phyloP scores from a whole-genome alignment of 35 echinoderm and acorn worm species.

The Stichopus chloronotus region DNA sequence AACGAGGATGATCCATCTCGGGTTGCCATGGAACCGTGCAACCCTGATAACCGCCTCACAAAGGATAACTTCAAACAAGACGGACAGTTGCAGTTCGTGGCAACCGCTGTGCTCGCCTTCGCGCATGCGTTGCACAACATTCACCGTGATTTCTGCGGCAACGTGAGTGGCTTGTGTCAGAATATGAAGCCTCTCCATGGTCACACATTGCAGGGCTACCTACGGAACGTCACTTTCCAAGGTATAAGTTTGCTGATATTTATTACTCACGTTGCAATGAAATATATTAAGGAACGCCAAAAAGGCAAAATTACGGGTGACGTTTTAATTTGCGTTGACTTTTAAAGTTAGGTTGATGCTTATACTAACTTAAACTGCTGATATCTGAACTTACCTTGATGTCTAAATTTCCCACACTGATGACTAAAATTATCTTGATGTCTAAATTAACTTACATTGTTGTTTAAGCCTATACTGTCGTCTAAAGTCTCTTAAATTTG shows the following conservation, averaged over 20 bases:
- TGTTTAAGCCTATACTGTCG: too few relatives aligned
- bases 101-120: conserved; percentile 80
- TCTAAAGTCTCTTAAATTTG: too few relatives aligned
- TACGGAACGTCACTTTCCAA: conserved; percentile 76
- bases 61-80: conserved; percentile 66
- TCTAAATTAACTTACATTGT: too few relatives aligned
- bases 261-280: too few relatives aligned
- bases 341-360: too few relatives aligned
- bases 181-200: conserved; percentile 76
- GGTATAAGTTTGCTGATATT: conserved; percentile 35
- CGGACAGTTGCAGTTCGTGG: conserved; percentile 80
- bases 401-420: too few relatives aligned
- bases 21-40: conserved; percentile 39
- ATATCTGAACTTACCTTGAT: too few relatives aligned
- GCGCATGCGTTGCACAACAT: conserved; percentile 83
- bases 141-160: conserved; percentile 69
- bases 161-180: conserved; percentile 56
- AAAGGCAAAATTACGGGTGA: too few relatives aligned
- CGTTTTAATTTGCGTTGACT: too few relatives aligned
- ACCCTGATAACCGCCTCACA: not conserved
- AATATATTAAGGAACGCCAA: too few relatives aligned
- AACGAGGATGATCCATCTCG: not conserved
- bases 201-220: conserved; percentile 57
- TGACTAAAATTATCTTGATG: too few relatives aligned
- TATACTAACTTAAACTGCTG: too few relatives aligned